Evolutionary conservation across 2,797 vertebrate genomes (phyloP).

Genomic region (Sciurus vulgaris): DNA sequence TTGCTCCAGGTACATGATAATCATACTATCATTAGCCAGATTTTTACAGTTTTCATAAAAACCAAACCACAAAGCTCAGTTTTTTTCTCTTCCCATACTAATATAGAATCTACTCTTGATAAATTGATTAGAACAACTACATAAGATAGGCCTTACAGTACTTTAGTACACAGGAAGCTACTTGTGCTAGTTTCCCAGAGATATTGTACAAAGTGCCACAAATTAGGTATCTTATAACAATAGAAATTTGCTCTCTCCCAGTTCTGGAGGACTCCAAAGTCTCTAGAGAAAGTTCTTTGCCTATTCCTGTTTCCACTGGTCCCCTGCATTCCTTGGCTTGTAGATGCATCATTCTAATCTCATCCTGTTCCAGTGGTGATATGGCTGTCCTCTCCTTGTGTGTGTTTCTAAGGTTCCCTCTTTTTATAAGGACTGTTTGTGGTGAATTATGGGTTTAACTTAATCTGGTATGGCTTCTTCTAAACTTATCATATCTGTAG

Average conservation of each 20-base stretch:
- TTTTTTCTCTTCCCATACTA: background rate
- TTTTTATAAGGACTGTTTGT: background rate
- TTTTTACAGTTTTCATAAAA: background rate
- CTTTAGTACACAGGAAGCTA: background rate
- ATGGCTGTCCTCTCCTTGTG: background rate
- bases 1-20: rapidly evolving
- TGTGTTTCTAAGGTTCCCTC: background rate
- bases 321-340: background rate
- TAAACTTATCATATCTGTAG: background rate
- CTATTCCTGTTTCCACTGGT: background rate
- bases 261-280: background rate
- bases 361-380: background rate
- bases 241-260: background rate
- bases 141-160: background rate
- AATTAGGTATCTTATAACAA: background rate
- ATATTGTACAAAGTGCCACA: background rate
- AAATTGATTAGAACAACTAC: background rate
- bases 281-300: rapidly evolving
- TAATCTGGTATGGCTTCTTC: background rate
- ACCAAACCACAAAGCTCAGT: background rate
- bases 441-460: background rate
- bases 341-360: background rate
- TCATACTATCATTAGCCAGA: background rate
- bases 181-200: background rate
- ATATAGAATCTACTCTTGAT: background rate